phyloP scores from a whole-genome alignment of 1,140 invertebrate species.

The Lucilia sericata region DNA sequence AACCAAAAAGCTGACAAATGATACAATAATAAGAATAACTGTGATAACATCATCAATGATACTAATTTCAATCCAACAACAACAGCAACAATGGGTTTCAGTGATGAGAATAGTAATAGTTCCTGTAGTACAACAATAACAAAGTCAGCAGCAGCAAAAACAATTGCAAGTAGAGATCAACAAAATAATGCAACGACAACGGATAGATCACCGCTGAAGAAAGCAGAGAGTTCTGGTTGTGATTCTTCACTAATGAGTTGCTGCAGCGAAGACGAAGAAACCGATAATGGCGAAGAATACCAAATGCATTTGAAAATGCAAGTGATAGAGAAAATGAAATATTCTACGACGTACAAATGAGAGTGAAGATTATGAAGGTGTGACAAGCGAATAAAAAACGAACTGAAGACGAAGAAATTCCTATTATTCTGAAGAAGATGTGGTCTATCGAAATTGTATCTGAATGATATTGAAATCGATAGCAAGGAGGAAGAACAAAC shows the following conservation, averaged over 20 bases:
- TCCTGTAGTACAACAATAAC: not conserved
- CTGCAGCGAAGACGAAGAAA: not conserved
- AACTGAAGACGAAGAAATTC: not conserved
- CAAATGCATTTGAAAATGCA: not conserved
- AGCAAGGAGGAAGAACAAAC: slow-evolving; percentile 61
- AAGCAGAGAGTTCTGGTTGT: not conserved
- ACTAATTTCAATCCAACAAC: too few relatives aligned
- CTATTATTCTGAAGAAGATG: not conserved
- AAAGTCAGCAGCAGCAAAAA: not conserved
- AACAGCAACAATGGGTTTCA: not conserved
- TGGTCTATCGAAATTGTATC: slow-evolving; percentile 27
- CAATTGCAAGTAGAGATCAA: not conserved
- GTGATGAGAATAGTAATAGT: slow-evolving; percentile 32
- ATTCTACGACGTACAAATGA: slow-evolving; percentile 15
- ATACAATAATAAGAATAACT: not conserved
- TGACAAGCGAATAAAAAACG: not conserved
- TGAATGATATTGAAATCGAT: slow-evolving; percentile 58
- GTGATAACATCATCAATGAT: not conserved
- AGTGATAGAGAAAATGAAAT: slow-evolving; percentile 11
- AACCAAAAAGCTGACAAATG: slow-evolving; percentile 7
- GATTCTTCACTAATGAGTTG: not conserved
- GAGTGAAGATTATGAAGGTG: not conserved
- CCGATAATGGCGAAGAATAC: not conserved
- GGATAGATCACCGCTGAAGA: not conserved
- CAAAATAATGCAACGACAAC: not conserved